These are phyloP conservation scores for Corythornis madagascariensis DNA, from an alignment of 2,113 vertebrate genomes.

Conservation along the genomic window DNA sequence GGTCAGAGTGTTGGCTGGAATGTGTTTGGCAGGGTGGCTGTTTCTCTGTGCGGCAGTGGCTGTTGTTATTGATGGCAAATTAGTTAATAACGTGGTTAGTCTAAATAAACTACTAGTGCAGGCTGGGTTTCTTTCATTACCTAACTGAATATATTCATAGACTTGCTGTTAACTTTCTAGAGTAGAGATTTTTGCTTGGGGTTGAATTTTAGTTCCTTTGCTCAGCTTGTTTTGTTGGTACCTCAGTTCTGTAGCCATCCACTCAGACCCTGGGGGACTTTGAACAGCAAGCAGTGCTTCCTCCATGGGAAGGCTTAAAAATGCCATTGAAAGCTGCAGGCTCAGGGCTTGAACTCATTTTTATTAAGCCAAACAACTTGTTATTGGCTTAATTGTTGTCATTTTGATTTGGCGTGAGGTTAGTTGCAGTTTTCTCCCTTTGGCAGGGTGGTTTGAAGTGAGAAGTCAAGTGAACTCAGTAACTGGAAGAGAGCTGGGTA, in stretches of 20 bases:
- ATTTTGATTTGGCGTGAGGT: neutral
- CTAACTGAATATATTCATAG: neutral
- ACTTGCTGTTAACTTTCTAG: neutral
- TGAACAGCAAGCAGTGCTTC: neutral
- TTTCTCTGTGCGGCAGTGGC: neutral
- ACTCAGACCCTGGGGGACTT: neutral
- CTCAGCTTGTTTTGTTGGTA: neutral
- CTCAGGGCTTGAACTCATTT: neutral
- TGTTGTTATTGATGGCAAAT: neutral
- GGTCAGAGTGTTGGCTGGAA: neutral
- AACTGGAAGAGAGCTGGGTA: neutral
- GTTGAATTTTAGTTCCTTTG: neutral
- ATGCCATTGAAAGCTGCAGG: neutral
- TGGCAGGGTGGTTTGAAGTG: neutral
- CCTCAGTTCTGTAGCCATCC: neutral
- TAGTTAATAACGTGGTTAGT: neutral
- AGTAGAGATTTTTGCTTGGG: too few species aligned
- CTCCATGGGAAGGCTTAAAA: neutral
- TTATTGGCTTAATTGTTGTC: neutral
- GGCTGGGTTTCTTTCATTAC: neutral
- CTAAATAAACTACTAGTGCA: neutral
- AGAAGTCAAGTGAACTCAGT: neutral
- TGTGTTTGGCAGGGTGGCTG: fast-evolving
- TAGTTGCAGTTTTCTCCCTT: neutral
- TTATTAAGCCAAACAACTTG: neutral